Evolutionary conservation across 2,888 invertebrate species (phyloP).

Genomic region (Diaperis boleti): DNA sequence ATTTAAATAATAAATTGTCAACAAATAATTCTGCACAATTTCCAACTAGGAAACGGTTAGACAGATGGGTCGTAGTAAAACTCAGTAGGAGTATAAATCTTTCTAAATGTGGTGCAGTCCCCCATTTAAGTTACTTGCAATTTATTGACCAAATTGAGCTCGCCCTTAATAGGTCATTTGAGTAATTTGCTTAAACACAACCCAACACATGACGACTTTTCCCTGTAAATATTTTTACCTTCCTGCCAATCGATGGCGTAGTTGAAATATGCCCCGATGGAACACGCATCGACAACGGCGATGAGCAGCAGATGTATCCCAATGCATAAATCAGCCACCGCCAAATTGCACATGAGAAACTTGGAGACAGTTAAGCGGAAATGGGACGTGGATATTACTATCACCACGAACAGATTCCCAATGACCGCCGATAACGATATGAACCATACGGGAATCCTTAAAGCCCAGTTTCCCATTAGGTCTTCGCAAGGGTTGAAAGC

Average conservation of each 20-base stretch:
- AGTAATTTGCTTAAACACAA: too few relatives aligned
- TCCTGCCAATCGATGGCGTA: conserved; percentile 78
- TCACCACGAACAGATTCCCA: conserved; percentile 75
- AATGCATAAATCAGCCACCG: conserved; percentile 77
- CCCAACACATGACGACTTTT: too few relatives aligned
- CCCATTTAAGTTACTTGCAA: too few relatives aligned
- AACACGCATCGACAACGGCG: conserved; percentile 73
- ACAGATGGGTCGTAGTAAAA: too few relatives aligned
- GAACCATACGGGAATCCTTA: conserved; percentile 74
- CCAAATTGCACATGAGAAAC: conserved; percentile 77
- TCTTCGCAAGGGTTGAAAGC: conserved; percentile 77
- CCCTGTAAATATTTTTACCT: conserved; percentile 65
- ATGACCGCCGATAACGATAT: conserved; percentile 72
- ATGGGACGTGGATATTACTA: conserved; percentile 69
- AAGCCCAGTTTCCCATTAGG: conserved; percentile 71
- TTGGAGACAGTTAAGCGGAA: conserved; percentile 68
- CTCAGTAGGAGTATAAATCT: too few relatives aligned
- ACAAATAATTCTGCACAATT: too few relatives aligned
- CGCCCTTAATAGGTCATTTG: too few relatives aligned
- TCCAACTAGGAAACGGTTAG: too few relatives aligned
- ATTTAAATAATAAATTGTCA: too few relatives aligned
- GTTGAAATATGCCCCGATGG: conserved; percentile 76
- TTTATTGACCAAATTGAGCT: too few relatives aligned
- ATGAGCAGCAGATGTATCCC: conserved; percentile 74
- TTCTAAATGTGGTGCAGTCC: too few relatives aligned